phyloP scores from a whole-genome alignment of 2,888 invertebrate species.

The Mesochorus sp. region DNA sequence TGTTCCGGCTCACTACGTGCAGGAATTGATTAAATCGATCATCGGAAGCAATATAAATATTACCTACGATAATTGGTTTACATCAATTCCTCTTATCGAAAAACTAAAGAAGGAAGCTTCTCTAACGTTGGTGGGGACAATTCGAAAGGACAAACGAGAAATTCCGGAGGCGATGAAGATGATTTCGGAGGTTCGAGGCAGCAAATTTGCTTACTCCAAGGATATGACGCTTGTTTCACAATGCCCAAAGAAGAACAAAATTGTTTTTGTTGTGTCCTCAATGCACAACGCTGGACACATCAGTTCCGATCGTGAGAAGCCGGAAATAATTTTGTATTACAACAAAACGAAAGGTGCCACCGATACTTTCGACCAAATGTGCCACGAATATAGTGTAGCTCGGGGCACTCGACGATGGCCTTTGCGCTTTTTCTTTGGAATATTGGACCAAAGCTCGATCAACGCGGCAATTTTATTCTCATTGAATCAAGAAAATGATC shows the following conservation, averaged over 20 bases:
- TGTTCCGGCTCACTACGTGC: too few species aligned
- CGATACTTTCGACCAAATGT: too few species aligned
- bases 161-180: conserved; percentile 42
- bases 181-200: conserved; percentile 44
- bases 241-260: conserved; percentile 11
- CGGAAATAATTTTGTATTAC: conserved; percentile 59
- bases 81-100: conserved; percentile 11
- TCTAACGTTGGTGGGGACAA: conserved; percentile 57
- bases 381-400: conserved; percentile 51
- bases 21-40: too few species aligned
- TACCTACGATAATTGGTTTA: not conserved
- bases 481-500: not conserved
- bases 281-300: conserved; percentile 4
- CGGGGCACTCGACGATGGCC: conserved; percentile 63
- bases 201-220: not conserved
- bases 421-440: conserved; percentile 60
- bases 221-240: conserved; percentile 24
- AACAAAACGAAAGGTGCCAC: conserved; percentile 64
- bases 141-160: conserved; percentile 61
- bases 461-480: conserved; percentile 30
- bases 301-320: conserved; percentile 50
- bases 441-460: conserved; percentile 58
- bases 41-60: too few species aligned
- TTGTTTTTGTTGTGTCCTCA: conserved; percentile 19
- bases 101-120: conserved; percentile 32